Conservation (phyloP, 2,113 vertebrate species). For the Scophthalmus maximus region DNA sequence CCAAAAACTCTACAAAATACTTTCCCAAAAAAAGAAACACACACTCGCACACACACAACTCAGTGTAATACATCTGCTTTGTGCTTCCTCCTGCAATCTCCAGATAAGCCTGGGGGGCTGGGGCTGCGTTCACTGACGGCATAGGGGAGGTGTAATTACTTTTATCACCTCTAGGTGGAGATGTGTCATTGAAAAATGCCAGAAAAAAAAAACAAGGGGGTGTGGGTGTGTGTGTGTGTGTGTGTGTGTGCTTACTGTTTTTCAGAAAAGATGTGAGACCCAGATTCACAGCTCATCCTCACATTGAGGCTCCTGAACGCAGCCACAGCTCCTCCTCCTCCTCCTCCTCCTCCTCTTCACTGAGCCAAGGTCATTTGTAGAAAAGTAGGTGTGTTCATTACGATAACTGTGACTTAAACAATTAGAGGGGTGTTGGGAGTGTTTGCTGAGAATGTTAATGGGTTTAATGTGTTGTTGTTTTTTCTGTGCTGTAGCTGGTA, state of each 20-base stretch:
- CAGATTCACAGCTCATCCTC: neutral
- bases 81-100: neutral
- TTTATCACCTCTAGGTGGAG: constrained; percentile 55
- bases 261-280: neutral
- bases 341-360: neutral
- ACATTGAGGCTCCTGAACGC: too few species aligned
- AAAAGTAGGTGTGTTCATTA: neutral
- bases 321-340: too few species aligned
- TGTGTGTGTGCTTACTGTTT: neutral
- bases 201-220: too few species aligned
- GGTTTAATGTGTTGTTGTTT: neutral
- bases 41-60: neutral
- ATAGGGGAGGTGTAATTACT: neutral
- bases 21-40: too few species aligned
- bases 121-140: too few species aligned
- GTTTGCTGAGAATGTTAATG: neutral
- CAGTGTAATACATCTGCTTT: neutral
- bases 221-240: neutral
- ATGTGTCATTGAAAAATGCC: constrained; percentile 44
- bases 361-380: neutral
- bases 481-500: neutral
- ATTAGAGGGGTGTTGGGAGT: too few species aligned
- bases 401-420: neutral
- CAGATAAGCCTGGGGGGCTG: too few species aligned
- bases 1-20: too few species aligned